Evolutionary conservation across 1,140 invertebrate species (phyloP).

Genomic region (Eumaeus atala): DNA sequence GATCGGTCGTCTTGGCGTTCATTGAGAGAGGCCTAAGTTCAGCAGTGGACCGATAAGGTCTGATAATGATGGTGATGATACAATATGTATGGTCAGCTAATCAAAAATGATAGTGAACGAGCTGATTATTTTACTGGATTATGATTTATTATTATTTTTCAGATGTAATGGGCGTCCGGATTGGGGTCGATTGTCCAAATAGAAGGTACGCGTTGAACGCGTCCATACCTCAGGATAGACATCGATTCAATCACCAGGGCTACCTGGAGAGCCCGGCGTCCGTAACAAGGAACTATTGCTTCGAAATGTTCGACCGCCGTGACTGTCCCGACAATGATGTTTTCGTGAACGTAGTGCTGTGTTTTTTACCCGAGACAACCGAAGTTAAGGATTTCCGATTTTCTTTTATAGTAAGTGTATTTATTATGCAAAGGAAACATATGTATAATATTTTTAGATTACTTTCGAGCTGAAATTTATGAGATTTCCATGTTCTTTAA

Average conservation of each 20-base stretch:
- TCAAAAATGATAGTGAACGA: too few species aligned
- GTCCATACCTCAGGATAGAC: constrained; percentile 34
- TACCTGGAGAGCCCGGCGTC: constrained; percentile 28
- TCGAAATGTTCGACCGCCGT: constrained; percentile 51
- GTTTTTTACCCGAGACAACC: constrained; percentile 36
- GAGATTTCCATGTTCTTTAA: background rate
- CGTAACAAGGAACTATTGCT: constrained; percentile 39
- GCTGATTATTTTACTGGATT: too few species aligned
- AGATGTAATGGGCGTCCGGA: constrained; percentile 49
- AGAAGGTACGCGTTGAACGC: constrained; percentile 41
- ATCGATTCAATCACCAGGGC: constrained; percentile 34
- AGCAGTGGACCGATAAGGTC: too few species aligned
- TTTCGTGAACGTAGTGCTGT: constrained; percentile 40
- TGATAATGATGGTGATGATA: too few species aligned
- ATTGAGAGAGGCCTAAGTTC: too few species aligned
- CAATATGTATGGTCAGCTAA: too few species aligned
- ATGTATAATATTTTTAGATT: background rate
- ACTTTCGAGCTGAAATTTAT: background rate
- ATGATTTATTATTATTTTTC: constrained; percentile 20
- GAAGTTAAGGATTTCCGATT: constrained; percentile 42
- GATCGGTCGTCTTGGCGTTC: too few species aligned
- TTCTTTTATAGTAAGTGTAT: constrained; percentile 51
- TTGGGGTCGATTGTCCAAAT: constrained; percentile 34
- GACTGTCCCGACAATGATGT: constrained; percentile 39
- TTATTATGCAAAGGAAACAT: background rate